phyloP scores from a whole-genome alignment of 2,888 invertebrate species.

The Ferrisia virgata region DNA sequence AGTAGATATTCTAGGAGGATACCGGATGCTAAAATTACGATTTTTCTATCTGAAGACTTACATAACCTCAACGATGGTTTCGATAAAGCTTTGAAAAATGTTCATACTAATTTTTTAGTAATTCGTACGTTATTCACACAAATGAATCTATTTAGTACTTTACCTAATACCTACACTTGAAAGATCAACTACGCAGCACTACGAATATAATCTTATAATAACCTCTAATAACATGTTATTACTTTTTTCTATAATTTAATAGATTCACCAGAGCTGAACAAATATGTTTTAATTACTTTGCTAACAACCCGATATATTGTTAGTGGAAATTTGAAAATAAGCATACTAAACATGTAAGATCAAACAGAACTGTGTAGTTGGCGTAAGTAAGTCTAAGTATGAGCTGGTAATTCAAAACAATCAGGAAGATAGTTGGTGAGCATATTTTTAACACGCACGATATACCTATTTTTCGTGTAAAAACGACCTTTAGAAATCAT shows the following conservation, averaged over 20 bases:
- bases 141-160: too few species aligned
- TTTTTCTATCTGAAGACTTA: not conserved
- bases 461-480: not conserved
- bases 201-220: not conserved
- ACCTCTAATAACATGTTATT: not conserved
- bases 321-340: not conserved
- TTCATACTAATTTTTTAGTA: not conserved
- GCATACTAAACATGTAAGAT: not conserved
- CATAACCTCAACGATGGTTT: not conserved
- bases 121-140: not conserved
- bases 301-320: not conserved
- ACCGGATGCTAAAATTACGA: not conserved
- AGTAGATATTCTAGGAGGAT: not conserved
- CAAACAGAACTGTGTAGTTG: not conserved
- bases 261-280: conserved; percentile 24
- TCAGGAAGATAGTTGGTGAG: not conserved
- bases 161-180: too few species aligned
- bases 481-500: not conserved
- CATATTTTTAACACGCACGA: not conserved
- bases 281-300: conserved; percentile 29
- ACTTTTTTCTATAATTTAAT: conserved; percentile 19
- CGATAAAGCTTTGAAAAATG: not conserved
- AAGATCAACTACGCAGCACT: not conserved
- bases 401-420: not conserved
- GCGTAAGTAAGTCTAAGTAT: too few species aligned